phyloP scores from a whole-genome alignment of 2,888 invertebrate genomes.

The Pantelozetes paolii region DNA sequence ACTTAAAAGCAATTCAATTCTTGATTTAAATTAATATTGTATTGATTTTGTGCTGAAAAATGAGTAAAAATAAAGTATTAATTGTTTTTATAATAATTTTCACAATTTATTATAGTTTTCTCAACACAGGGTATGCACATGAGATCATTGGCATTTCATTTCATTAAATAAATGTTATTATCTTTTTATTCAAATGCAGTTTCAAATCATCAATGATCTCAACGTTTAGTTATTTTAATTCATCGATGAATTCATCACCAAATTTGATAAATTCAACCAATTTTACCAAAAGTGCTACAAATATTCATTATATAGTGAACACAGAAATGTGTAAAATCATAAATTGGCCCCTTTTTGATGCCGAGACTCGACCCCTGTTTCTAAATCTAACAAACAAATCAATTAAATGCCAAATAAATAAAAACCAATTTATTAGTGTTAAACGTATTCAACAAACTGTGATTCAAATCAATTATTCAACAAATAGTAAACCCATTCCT shows the following conservation, averaged over 20 bases:
- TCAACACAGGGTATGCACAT: too few species aligned
- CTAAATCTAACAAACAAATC: constrained; percentile 6
- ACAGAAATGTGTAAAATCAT: constrained; percentile 29
- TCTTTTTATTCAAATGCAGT: background rate
- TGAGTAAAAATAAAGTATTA: too few species aligned
- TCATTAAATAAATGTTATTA: background rate
- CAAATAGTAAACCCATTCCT: background rate
- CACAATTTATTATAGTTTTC: too few species aligned
- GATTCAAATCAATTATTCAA: background rate
- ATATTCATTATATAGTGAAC: constrained; percentile 29
- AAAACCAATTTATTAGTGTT: background rate
- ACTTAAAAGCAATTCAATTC: too few species aligned
- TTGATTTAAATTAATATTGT: too few species aligned
- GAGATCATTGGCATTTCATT: too few species aligned
- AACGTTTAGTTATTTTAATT: background rate
- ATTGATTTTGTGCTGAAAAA: too few species aligned
- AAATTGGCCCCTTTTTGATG: constrained; percentile 38
- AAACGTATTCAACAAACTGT: constrained; percentile 27
- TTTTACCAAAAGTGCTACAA: constrained; percentile 1
- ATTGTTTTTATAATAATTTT: too few species aligned
- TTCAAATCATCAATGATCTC: constrained; percentile 1
- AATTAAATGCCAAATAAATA: background rate
- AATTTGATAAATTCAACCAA: background rate
- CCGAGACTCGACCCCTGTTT: constrained; percentile 37
- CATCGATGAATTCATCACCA: background rate